Base-by-base conservation (phyloP, 30 jellyfish, hydroid and myxozoan species). In the Catostylus mosaicus region DNA sequence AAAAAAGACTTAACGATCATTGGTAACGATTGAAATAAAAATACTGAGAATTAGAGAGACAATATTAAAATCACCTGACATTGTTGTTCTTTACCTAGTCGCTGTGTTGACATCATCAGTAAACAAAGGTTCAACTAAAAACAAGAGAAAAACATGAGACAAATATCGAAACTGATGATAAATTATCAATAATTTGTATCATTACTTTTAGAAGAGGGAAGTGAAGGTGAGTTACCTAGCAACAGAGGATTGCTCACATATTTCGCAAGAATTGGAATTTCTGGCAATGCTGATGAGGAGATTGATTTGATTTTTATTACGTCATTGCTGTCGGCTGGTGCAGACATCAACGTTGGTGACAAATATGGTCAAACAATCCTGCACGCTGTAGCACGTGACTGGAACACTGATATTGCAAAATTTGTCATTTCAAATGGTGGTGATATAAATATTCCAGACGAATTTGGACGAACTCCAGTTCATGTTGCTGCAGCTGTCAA, bases 401-500 rank as follows among this genome's bases (percentile, higher is more conserved):
- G 98, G 98, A 89, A 86, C 80, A 67, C 84, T 30, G 96, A 91
- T 54, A 87, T 91, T 19, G 98, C 93, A 5, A 61, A 45, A 26
- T 91, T 77, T 60, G 92, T 80, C 40, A 71, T 91, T 7, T 43
- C 77, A n/a, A 37, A 69, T 3, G 86, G 90, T 4, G 96, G 92
- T 24, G 91, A 91, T 48, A 85, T 86, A 12, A 85, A 91, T 63
- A 80, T 36, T 1, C 35, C 74, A 7, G 98, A 91, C 63, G 46
- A 56, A 1, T 91, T 27, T 86, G 98, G 98, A 26, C 51, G 98
- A 54, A 91, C 98, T 6, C 98, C 98, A 20, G 50, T 91, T 2
- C 98, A 91, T 64, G 84, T 91, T 30, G 98, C 98, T 9, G 98
- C 98, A 2, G 98, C 98, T 6, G 86, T 75, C 46, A 69, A 84